Base-by-base conservation (phyloP, 2,113 vertebrate genomes). In the Oryzias curvinotus region DNA sequence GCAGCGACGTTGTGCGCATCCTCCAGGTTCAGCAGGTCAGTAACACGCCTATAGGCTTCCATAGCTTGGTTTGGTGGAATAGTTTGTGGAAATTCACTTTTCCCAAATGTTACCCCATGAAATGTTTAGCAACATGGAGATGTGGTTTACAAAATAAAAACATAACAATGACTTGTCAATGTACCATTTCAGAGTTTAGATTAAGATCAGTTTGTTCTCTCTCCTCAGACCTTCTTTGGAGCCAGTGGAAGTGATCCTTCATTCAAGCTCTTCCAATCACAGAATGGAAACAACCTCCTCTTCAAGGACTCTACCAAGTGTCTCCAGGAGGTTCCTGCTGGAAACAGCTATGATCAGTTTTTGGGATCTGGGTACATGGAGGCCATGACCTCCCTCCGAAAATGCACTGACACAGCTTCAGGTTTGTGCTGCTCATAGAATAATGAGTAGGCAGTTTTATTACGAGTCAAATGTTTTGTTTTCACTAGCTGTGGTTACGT, bases 271-370 rank as follows among this genome's bases (percentile, higher is more conserved):
- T 94, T 91, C 66, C 12, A 75, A 43, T 90, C 91, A 14, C 4
- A n/a, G 0, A n/a, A 5, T 0, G 88, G 73, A 25, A 90, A 77
- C 26, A 90, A 93, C 69, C 88, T 92, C 10, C 87, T 94, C 56
- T 94, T 94, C 75, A 91, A 92, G 45, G 92, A 92, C 75, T 87
- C 87, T 55, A 92, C 93, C 3, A 85, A 91, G 70, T 93, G 92
- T 64, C 88, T 94, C 23, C 87, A 91, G 73, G 84, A 86, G 28
- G 10, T 87, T 57, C 1, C 7, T 12, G 0, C 1, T 8, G 63
- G 17, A 43, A 23, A 14, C 12, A 28, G 19, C n/a, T 88, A 43
- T 52, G 16, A 56, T 0, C 14, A 61, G 3, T 93, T 92, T 76
- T 87, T 93, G 68, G 87, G 86, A 53, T 0, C 1, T 0, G 0